Conservation (phyloP, 2,113 vertebrate species). For the Phylloscopus whistleri region DNA sequence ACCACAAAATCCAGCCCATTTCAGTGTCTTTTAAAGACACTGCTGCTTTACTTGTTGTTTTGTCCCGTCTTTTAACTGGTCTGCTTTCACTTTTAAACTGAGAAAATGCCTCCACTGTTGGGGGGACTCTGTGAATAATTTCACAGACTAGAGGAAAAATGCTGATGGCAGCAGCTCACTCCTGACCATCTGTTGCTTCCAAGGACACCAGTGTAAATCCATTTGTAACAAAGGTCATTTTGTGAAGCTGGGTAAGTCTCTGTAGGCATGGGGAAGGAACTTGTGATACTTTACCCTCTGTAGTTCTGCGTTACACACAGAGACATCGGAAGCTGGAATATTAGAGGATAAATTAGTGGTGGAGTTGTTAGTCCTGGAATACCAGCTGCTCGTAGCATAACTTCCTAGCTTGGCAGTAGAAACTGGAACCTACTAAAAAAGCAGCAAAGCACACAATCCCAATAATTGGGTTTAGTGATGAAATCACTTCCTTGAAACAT, state of each 20-base stretch:
- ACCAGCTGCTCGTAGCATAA: background rate
- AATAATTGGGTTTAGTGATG: background rate
- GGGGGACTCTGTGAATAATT: background rate
- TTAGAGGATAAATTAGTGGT: background rate
- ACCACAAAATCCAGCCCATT: background rate
- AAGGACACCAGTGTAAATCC: slow-evolving; percentile 4
- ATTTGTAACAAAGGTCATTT: slow-evolving; percentile 4
- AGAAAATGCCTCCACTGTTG: background rate
- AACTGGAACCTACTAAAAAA: background rate
- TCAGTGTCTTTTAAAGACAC: background rate
- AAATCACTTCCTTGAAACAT: background rate
- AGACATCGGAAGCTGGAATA: background rate
- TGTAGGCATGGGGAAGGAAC: background rate
- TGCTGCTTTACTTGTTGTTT: background rate
- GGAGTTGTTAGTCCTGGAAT: background rate
- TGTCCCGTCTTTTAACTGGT: background rate
- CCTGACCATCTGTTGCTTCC: slow-evolving; percentile 42
- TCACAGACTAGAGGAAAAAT: background rate
- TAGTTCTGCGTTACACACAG: background rate
- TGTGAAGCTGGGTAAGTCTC: background rate
- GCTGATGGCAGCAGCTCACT: slow-evolving; percentile 37
- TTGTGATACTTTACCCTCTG: background rate
- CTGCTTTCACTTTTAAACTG: background rate
- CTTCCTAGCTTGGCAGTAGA: background rate
- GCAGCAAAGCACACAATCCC: background rate